Conservation (phyloP, 2,888 invertebrate species). For the Hylaea fasciaria region DNA sequence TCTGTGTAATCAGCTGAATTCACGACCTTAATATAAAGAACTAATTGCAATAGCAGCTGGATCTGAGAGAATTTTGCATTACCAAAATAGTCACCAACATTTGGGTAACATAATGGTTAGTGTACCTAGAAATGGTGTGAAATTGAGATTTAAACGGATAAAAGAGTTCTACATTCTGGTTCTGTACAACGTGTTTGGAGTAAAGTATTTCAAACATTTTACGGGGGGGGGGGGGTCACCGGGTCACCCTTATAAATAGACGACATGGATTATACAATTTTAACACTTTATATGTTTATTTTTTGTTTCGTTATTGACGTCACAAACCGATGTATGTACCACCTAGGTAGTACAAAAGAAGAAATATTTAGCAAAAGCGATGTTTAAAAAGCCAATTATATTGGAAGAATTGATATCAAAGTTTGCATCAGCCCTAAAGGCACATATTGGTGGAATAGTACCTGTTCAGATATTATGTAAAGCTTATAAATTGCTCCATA, state of each 20-base stretch:
- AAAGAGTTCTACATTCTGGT: background rate
- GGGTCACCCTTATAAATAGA: no score
- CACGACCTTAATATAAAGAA: conserved; percentile 15
- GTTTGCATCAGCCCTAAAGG: background rate
- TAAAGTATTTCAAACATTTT: no score
- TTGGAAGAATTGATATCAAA: background rate
- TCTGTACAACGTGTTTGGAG: no score
- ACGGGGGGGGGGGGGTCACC: no score
- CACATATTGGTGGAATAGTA: background rate
- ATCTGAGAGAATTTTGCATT: conserved; percentile 39
- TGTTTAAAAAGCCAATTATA: background rate
- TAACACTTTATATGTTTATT: no score
- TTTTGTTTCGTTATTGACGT: no score
- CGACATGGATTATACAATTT: no score
- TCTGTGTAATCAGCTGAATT: no score
- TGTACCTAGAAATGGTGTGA: conserved; percentile 14
- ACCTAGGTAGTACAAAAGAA: no score
- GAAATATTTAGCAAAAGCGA: no score
- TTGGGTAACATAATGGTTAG: conserved; percentile 49
- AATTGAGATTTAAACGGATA: conserved; percentile 6
- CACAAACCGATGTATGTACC: no score
- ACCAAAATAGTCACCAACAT: conserved; percentile 44
- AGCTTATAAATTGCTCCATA: conserved; percentile 27
- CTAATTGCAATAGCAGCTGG: conserved; percentile 33
- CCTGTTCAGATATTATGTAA: conserved; percentile 13